Percentiles rank a stretch among this genome's conserved stretches.
These are phyloP conservation scores for Drosophila longiperda DNA, from an alignment of 2,888 invertebrate genomes.

Conservation along the genomic window DNA sequence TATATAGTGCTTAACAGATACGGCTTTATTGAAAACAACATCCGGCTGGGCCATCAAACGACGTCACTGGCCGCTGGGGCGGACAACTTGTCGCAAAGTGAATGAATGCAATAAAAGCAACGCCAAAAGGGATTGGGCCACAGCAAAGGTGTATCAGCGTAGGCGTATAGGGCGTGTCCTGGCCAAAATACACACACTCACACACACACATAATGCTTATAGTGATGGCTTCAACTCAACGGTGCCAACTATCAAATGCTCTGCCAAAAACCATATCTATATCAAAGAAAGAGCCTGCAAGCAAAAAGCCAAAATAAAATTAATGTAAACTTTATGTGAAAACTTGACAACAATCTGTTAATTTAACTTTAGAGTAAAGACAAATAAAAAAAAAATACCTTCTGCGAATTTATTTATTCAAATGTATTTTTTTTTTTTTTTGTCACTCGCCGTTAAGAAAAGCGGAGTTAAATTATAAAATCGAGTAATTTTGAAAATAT, in stretches of 20 bases:
- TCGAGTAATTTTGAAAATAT: too few species aligned
- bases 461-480: too few species aligned
- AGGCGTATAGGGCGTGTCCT: constrained; percentile 15
- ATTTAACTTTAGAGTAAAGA: neutral
- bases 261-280: neutral
- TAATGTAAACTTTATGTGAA: neutral
- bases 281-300: neutral
- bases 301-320: neutral
- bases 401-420: neutral
- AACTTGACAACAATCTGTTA: neutral
- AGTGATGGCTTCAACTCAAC: neutral
- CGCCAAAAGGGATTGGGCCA: constrained; percentile 38
- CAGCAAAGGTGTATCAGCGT: constrained; percentile 21
- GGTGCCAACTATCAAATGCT: neutral
- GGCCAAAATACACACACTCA: neutral
- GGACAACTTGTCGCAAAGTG: constrained; percentile 45
- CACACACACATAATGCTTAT: neutral
- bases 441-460: too few species aligned
- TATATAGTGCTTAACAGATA: constrained; percentile 65
- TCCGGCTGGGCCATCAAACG: constrained; percentile 67
- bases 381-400: neutral
- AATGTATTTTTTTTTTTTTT: too few species aligned
- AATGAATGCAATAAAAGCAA: constrained; percentile 80
- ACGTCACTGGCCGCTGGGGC: constrained; percentile 50
- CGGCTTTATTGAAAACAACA: constrained; percentile 78